Evolutionary conservation across 1,140 invertebrate species (phyloP), one percentile per base, ranked within the genome.

Genomic region (Amphibalanus amphitrite): DNA sequence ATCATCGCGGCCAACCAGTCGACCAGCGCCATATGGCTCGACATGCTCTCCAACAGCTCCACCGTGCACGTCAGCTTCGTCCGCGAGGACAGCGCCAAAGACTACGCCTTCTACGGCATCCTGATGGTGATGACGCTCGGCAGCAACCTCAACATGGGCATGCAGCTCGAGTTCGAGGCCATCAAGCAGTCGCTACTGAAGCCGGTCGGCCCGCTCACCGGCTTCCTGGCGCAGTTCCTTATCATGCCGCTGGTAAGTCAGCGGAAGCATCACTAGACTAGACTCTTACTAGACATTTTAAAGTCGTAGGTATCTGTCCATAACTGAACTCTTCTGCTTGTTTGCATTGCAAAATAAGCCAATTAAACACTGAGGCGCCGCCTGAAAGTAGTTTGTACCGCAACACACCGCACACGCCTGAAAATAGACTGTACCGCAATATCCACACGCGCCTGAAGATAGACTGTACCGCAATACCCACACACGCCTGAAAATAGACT

Each of bases 221-320:
- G 81, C 1, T 78, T 82, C 67, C 74, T 77, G 38, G 80, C 78
- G 28, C 82, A 82, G 75, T 82, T 81, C 74, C 70, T 80, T 13
- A 74, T 82, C 23, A 82, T 83, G 81, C 81, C 81, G 3, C n/a
- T 81, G 78, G 80, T 82, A 77, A 76, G 76, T 77, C 38, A 38
- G 6, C 38, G 38, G 38, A 8, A 17, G n/a, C n/a, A n/a, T n/a
- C n/a, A n/a, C n/a, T n/a, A n/a, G n/a, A 8, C 6, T 17, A 38
- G 6, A 17, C 38, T 38, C 38, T n/a, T n/a, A n/a, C n/a, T n/a
- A n/a, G n/a, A n/a, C n/a, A n/a, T n/a, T n/a, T n/a, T n/a, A n/a
- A n/a, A n/a, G n/a, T n/a, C n/a, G n/a, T n/a, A n/a, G n/a, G n/a
- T n/a, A n/a, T n/a, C n/a, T n/a, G n/a, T n/a, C n/a, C n/a, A n/a